A percentile compares a stretch with the other conserved stretches of the same genome.
Conservation (phyloP, 2,888 invertebrate genomes). For the Ptychoptera albimana region DNA sequence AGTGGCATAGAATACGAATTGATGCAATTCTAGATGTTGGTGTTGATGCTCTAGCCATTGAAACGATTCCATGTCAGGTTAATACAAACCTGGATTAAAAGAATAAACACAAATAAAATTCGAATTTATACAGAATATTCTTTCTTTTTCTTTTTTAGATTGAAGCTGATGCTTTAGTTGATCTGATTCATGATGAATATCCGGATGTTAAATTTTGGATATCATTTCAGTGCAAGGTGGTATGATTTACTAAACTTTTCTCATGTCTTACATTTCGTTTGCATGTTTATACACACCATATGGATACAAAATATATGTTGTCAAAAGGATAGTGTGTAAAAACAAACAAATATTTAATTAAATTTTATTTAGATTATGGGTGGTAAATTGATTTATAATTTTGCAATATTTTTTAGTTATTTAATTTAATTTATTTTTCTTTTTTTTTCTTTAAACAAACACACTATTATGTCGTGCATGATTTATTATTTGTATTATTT, state of each 20-base stretch:
- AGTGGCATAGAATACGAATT: conserved; percentile 76
- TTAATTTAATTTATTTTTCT: neutral
- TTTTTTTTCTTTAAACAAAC: neutral
- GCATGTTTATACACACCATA: neutral
- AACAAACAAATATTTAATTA: neutral
- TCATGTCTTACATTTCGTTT: neutral
- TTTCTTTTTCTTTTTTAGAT: conserved; percentile 15
- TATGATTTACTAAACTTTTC: conserved; percentile 7
- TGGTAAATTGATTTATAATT: neutral
- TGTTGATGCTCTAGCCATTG: conserved; percentile 73
- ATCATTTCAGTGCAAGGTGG: conserved; percentile 71
- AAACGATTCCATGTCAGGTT: conserved; percentile 77
- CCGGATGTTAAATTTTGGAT: conserved; percentile 73
- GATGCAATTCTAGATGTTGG: conserved; percentile 63
- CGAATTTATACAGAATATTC: neutral
- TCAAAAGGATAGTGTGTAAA: neutral
- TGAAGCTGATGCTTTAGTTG: conserved; percentile 72
- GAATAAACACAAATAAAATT: conserved; percentile 1
- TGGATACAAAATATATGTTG: neutral
- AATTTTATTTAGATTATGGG: neutral
- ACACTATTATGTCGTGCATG: neutral
- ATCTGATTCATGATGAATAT: conserved; percentile 56
- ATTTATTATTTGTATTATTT: neutral
- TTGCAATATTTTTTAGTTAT: too few relatives aligned
- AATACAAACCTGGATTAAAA: neutral